Evolutionary conservation across 2,888 invertebrate genomes (phyloP).

Genomic region (Pandemis cinnamomeana): DNA sequence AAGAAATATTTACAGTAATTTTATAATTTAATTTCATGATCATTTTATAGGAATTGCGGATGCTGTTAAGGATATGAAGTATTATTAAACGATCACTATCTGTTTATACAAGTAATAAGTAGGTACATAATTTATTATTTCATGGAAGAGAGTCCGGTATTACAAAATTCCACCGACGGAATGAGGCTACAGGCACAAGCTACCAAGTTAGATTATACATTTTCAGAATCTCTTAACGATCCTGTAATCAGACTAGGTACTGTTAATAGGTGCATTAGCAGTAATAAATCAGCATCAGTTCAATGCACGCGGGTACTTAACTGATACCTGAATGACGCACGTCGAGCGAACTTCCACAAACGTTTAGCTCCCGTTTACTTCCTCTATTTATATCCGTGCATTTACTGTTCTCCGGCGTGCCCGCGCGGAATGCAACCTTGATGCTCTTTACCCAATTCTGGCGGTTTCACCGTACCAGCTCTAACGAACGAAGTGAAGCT

Average conservation of each 20-base stretch:
- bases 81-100: too few relatives aligned
- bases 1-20: not conserved
- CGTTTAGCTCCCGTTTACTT: slow-evolving; percentile 56
- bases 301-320: slow-evolving; percentile 18
- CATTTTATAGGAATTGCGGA: not conserved
- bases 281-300: slow-evolving; percentile 27
- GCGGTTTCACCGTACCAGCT: slow-evolving; percentile 2
- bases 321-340: slow-evolving; percentile 57
- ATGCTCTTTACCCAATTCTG: slow-evolving; percentile 34
- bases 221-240: slow-evolving; percentile 14
- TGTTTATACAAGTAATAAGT: too few relatives aligned
- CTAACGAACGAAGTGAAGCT: not conserved
- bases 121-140: too few relatives aligned
- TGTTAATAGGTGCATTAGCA: slow-evolving; percentile 16
- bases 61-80: too few relatives aligned
- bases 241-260: not conserved
- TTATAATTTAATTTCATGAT: slow-evolving; percentile 1
- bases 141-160: too few relatives aligned
- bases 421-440: slow-evolving; percentile 37
- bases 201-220: slow-evolving; percentile 16
- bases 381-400: slow-evolving; percentile 77
- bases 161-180: too few relatives aligned
- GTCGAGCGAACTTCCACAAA: slow-evolving; percentile 60
- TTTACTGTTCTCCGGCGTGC: slow-evolving; percentile 52
- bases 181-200: too few relatives aligned